A percentile compares a stretch with the other conserved stretches of the same genome.
Conservation (phyloP, 2,888 invertebrate genomes). For the Branchipolynoe longqiensis region DNA sequence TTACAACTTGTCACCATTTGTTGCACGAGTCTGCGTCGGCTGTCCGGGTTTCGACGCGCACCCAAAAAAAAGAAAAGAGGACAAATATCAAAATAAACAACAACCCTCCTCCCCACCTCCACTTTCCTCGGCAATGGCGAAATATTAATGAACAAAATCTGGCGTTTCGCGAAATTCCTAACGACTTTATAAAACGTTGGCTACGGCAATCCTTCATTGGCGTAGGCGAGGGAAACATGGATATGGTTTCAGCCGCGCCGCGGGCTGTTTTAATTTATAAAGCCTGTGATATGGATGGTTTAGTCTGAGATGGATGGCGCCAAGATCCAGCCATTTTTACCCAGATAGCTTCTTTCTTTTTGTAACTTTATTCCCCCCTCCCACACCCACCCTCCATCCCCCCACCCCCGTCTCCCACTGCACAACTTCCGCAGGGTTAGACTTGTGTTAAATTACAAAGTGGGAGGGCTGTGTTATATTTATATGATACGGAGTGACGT, state of each 20-base stretch:
- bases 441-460: no score
- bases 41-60: no score
- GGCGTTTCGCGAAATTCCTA: constrained; percentile 53
- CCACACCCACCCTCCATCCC: neutral
- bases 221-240: constrained; percentile 17
- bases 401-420: neutral
- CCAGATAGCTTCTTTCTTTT: constrained; percentile 25
- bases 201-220: constrained; percentile 42
- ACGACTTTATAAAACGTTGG: constrained; percentile 56
- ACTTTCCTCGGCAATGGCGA: no score
- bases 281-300: constrained; percentile 53
- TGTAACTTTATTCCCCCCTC: neutral
- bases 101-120: no score
- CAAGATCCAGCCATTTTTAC: constrained; percentile 45
- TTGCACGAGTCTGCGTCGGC: constrained; percentile 23
- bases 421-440: no score
- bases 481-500: no score
- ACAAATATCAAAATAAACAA: constrained; percentile 1
- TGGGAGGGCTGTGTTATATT: no score
- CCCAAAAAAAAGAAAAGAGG: no score
- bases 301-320: constrained; percentile 42
- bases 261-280: constrained; percentile 51
- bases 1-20: constrained; percentile 57
- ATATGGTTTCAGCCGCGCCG: constrained; percentile 34
- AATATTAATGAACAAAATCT: constrained; percentile 58